A percentile compares a stretch with the other conserved stretches of the same genome.
Evolutionary conservation across 2,888 invertebrate genomes (phyloP).

Genomic region (Polylopha cassiicola): DNA sequence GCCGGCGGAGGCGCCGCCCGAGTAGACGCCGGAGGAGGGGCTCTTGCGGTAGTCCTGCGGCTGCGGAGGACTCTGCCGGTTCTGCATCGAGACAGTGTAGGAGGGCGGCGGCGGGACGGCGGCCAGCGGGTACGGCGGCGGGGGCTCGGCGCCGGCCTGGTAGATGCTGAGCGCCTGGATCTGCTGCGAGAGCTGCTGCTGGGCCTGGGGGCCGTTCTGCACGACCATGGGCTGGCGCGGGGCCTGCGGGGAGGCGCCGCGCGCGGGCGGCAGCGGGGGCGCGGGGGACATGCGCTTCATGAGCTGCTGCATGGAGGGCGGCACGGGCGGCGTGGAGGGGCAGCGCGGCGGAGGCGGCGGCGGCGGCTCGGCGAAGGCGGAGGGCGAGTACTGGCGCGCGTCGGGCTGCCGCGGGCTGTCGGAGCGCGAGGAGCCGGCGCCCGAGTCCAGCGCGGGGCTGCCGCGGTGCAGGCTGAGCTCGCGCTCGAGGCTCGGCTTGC

Average conservation of each 20-base stretch:
- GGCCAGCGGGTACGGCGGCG: conserved; percentile 81
- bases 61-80: conserved; percentile 90
- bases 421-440: conserved; percentile 91
- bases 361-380: conserved; percentile 79
- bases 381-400: conserved; percentile 83
- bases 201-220: conserved; percentile 87
- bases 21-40: conserved; percentile 91
- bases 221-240: conserved; percentile 87
- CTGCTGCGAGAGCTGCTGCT: conserved; percentile 91
- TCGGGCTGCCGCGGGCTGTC: conserved; percentile 89
- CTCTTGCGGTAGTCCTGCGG: conserved; percentile 89
- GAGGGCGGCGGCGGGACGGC: conserved; percentile 87
- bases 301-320: conserved; percentile 77
- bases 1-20: conserved; percentile 88
- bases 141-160: conserved; percentile 81
- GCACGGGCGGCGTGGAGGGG: conserved; percentile 82
- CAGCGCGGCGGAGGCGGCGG: conserved; percentile 86
- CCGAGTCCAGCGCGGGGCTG: conserved; percentile 92
- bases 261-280: conserved; percentile 78
- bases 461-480: conserved; percentile 86
- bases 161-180: conserved; percentile 91
- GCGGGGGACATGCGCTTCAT: conserved; percentile 81
- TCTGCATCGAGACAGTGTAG: conserved; percentile 91
- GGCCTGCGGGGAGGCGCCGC: conserved; percentile 85
- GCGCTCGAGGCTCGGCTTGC: conserved; percentile 92